A percentile compares a stretch with the other conserved stretches of the same genome.
These are phyloP conservation scores for Arion vulgaris DNA, from an alignment of 1,140 invertebrate species.

Conservation along the genomic window DNA sequence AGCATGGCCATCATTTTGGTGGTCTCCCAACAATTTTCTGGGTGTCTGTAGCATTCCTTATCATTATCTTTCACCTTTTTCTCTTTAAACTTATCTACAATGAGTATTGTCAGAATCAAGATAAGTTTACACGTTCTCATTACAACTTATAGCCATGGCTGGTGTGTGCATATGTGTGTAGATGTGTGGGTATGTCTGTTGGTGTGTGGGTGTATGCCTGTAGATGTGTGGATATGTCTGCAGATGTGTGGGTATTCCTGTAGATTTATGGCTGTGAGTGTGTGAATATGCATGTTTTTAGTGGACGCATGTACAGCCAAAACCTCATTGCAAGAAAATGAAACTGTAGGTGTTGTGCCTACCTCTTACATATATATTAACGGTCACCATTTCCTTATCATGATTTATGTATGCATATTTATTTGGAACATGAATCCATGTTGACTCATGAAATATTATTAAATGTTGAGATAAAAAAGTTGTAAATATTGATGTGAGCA, in stretches of 20 bases:
- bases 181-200: not conserved
- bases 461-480: too few species aligned
- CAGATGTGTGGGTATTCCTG: too few species aligned
- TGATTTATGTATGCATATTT: too few species aligned
- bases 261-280: not conserved
- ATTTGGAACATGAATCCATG: too few species aligned
- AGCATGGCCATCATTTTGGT: conserved; percentile 91
- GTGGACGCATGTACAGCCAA: not conserved
- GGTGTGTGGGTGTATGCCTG: not conserved
- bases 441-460: too few species aligned
- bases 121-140: conserved; percentile 44
- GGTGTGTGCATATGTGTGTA: not conserved
- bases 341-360: too few species aligned
- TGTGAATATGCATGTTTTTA: not conserved
- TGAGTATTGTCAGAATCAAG: conserved; percentile 76
- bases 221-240: not conserved
- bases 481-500: too few species aligned
- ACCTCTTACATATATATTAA: too few species aligned
- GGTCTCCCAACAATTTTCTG: conserved; percentile 93
- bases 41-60: conserved; percentile 90
- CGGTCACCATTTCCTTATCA: too few species aligned
- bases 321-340: too few species aligned
- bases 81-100: conserved; percentile 94
- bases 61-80: conserved; percentile 94
- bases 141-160: conserved; percentile 44